These are phyloP conservation scores for Probosciger aterrimus DNA, from an alignment of 2,113 vertebrate genomes.

Conservation along the genomic window DNA sequence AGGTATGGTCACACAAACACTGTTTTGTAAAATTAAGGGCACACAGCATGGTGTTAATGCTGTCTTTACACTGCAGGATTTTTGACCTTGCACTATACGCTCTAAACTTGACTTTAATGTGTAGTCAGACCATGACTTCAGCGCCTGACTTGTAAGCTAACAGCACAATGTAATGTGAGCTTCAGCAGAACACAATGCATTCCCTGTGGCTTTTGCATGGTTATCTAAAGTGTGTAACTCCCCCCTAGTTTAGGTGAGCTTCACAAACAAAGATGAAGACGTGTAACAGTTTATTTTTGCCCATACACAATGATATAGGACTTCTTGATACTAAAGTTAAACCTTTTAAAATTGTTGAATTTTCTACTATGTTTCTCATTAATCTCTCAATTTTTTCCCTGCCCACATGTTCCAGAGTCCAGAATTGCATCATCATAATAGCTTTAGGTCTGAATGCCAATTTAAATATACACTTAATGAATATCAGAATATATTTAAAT, in stretches of 20 bases:
- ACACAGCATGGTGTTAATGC: not conserved
- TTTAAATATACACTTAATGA: not conserved
- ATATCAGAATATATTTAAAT: not conserved
- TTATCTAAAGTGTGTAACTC: not conserved
- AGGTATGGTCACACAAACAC: not conserved
- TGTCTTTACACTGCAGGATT: not conserved
- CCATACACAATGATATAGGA: not conserved
- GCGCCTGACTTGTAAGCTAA: not conserved
- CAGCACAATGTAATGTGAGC: not conserved
- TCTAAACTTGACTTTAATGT: not conserved
- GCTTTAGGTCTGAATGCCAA: not conserved
- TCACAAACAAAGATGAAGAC: not conserved
- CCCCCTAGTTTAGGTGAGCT: not conserved
- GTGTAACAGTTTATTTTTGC: not conserved
- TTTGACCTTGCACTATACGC: not conserved
- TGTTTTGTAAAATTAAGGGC: not conserved
- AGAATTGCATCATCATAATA: not conserved
- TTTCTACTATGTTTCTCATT: not conserved
- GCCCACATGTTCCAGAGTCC: not conserved
- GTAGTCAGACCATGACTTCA: not conserved
- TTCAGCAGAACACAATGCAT: not conserved
- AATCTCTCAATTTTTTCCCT: not conserved
- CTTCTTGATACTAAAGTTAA: not conserved
- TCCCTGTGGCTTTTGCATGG: not conserved
- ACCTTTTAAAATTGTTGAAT: fast-evolving